phyloP scores from a whole-genome alignment of 2,888 invertebrate genomes.

The Hofmannophila pseudospretella region DNA sequence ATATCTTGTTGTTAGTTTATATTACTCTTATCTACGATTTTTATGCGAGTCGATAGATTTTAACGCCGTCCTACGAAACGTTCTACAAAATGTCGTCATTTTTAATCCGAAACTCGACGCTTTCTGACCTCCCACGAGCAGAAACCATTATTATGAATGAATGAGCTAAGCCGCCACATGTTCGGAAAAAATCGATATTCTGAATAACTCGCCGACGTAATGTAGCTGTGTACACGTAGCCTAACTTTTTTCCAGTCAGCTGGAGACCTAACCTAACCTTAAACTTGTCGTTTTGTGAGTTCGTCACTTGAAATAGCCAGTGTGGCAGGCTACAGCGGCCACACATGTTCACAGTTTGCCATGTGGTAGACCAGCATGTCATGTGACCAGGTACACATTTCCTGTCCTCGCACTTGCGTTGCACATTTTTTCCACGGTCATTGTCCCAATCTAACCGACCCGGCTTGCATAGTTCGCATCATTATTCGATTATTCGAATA shows the following conservation, averaged over 20 bases:
- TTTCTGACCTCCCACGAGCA: background rate
- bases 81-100: background rate
- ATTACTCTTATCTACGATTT: too few relatives aligned
- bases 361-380: slow-evolving; percentile 49
- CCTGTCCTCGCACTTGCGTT: slow-evolving; percentile 47
- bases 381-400: slow-evolving; percentile 58
- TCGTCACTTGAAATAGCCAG: slow-evolving; percentile 33
- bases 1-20: too few relatives aligned
- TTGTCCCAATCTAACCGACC: slow-evolving; percentile 19
- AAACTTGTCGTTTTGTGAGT: slow-evolving; percentile 33
- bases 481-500: slow-evolving; percentile 4
- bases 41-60: too few relatives aligned
- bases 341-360: slow-evolving; percentile 56
- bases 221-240: background rate
- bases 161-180: background rate
- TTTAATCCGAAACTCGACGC: too few relatives aligned
- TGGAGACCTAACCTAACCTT: slow-evolving; percentile 33
- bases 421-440: slow-evolving; percentile 35
- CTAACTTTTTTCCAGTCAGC: slow-evolving; percentile 22
- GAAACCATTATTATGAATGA: background rate
- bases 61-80: too few relatives aligned
- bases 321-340: slow-evolving; percentile 34
- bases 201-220: background rate
- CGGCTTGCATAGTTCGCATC: slow-evolving; percentile 7
- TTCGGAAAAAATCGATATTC: background rate